These are phyloP conservation scores for Thaumetopoea pityocampa DNA, from an alignment of 1,140 invertebrate species.

Conservation along the genomic window DNA sequence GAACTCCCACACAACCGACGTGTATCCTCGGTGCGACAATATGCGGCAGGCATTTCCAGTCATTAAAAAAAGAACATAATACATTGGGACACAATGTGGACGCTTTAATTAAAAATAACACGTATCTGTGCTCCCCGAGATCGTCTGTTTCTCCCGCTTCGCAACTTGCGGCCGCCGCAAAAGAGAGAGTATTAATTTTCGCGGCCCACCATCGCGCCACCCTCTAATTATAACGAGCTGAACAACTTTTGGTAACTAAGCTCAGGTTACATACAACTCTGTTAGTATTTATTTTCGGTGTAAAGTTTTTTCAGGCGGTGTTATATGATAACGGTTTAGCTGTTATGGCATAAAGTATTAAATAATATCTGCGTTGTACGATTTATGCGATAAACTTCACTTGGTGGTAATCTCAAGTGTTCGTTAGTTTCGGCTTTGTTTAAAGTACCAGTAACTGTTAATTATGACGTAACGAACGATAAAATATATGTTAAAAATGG, in stretches of 20 bases:
- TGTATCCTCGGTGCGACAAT: too few relatives aligned
- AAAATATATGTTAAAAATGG: too few relatives aligned
- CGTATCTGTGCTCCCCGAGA: neutral
- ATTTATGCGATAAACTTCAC: conserved; percentile 19
- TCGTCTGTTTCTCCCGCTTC: neutral
- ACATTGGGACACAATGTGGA: neutral
- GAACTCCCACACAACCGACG: too few relatives aligned
- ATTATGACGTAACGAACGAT: too few relatives aligned
- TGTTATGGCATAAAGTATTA: too few relatives aligned
- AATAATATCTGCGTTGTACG: too few relatives aligned
- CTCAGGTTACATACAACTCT: conserved; percentile 43
- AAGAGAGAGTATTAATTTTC: conserved; percentile 57
- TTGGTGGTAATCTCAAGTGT: too few relatives aligned
- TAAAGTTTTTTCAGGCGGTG: conserved; percentile 35
- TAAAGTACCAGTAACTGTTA: too few relatives aligned
- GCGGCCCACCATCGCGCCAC: conserved; percentile 28
- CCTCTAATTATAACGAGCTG: conserved; percentile 56
- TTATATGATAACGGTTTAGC: too few relatives aligned
- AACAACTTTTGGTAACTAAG: conserved; percentile 45
- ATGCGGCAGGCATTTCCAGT: too few relatives aligned
- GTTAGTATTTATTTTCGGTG: conserved; percentile 36
- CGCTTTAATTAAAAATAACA: conserved; percentile 12
- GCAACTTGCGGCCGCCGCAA: conserved; percentile 26
- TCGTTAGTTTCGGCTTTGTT: too few relatives aligned
- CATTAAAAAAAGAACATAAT: too few relatives aligned